A percentile compares a stretch with the other conserved stretches of the same genome.
Evolutionary conservation across 2,797 vertebrate genomes (phyloP).

Genomic region (Urophycis tenuis): DNA sequence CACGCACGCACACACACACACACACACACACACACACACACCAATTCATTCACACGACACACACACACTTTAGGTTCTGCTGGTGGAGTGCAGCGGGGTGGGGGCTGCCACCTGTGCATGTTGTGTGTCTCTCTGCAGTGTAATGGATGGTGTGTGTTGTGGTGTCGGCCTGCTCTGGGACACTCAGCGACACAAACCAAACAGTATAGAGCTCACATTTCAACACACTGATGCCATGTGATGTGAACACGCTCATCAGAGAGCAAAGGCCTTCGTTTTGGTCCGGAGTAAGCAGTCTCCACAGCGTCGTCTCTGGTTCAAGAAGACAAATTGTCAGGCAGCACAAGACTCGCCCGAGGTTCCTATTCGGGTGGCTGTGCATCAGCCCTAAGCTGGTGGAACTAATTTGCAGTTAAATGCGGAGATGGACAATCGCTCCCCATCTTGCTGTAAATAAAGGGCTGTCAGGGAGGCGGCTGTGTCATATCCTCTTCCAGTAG

Average conservation of each 20-base stretch:
- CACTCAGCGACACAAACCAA: no score
- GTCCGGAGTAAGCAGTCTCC: not conserved
- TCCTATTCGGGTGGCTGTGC: not conserved
- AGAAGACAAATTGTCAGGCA: not conserved
- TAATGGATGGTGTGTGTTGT: no score
- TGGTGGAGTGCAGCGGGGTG: no score
- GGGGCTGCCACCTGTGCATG: no score
- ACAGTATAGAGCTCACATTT: no score
- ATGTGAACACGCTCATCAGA: not conserved
- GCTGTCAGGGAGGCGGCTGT: not conserved
- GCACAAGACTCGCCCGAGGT: not conserved
- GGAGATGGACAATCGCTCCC: not conserved
- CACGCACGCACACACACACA: no score
- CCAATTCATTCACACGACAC: no score
- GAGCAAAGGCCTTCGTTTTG: not conserved
- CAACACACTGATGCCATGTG: no score
- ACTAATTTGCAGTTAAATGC: conserved; percentile 6
- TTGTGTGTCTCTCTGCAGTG: no score
- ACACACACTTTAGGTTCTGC: no score
- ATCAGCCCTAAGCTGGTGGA: not conserved
- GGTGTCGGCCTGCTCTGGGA: no score
- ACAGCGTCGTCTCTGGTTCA: not conserved
- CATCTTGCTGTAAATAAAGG: not conserved
- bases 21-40: no score
- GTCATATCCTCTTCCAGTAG: not conserved